phyloP scores from a whole-genome alignment of 2,113 vertebrate species.

The Tupaia chinensis region DNA sequence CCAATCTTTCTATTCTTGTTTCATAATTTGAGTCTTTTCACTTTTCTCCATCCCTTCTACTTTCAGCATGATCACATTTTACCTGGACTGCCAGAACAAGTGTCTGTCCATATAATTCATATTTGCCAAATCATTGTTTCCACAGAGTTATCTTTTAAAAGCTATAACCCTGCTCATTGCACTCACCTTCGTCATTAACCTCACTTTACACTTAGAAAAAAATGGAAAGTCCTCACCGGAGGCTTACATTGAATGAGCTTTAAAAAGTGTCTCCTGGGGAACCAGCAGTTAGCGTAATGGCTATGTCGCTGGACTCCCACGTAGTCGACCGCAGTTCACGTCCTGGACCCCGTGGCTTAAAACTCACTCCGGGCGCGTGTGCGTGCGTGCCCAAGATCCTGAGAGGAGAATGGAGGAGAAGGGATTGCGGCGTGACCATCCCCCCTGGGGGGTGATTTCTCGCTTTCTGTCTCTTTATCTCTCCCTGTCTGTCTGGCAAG shows the following conservation, averaged over 20 bases:
- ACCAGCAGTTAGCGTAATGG: too few relatives aligned
- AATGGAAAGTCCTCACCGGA: not conserved
- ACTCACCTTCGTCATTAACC: not conserved
- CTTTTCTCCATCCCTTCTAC: not conserved
- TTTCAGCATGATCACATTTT: not conserved
- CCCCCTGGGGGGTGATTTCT: too few relatives aligned
- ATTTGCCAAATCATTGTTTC: not conserved
- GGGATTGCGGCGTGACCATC: too few relatives aligned
- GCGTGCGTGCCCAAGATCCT: too few relatives aligned
- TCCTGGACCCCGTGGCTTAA: too few relatives aligned
- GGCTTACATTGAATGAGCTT: not conserved
- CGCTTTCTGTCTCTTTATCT: too few relatives aligned
- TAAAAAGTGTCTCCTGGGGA: not conserved
- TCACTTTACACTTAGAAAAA: not conserved
- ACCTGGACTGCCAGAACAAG: not conserved
- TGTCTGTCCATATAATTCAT: not conserved
- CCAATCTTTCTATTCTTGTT: not conserved
- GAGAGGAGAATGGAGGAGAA: too few relatives aligned
- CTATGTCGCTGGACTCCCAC: too few relatives aligned
- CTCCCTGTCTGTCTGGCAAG: too few relatives aligned
- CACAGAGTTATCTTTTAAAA: not conserved
- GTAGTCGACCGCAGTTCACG: too few relatives aligned
- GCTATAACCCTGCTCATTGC: fast-evolving
- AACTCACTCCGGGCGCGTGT: too few relatives aligned
- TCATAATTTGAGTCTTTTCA: not conserved